These are phyloP conservation scores for Antennarius maculatus DNA, from an alignment of 2,797 vertebrate species.

Conservation along the genomic window DNA sequence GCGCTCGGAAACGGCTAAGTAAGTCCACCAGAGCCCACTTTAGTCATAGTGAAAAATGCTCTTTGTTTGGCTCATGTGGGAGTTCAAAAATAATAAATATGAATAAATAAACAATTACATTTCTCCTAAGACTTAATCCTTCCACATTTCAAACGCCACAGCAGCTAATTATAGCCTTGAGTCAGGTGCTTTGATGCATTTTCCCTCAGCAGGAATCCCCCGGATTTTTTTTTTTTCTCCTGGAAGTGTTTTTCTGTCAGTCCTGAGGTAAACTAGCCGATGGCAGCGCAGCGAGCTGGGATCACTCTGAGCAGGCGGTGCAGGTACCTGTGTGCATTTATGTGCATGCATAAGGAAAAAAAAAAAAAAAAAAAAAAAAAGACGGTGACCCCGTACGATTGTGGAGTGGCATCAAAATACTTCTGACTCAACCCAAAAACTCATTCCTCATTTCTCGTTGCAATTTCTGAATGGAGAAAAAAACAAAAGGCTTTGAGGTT, in stretches of 20 bases:
- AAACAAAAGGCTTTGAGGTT: conserved; percentile 38
- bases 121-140: conserved; percentile 71
- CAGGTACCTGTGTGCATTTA: conserved; percentile 49
- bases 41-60: conserved; percentile 24
- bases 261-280: conserved; percentile 78
- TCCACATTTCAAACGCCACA: conserved; percentile 76
- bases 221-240: conserved; percentile 73
- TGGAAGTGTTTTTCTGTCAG: conserved; percentile 79
- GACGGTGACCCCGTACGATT: conserved; percentile 33
- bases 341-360: conserved; percentile 14
- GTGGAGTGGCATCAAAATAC: conserved; percentile 36
- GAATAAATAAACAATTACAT: conserved; percentile 77
- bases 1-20: conserved; percentile 12
- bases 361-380: no score
- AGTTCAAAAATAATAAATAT: conserved; percentile 68
- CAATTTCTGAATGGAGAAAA: conserved; percentile 50
- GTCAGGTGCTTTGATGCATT: conserved; percentile 81
- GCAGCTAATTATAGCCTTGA: conserved; percentile 83
- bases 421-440: conserved; percentile 26
- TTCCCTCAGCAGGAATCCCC: conserved; percentile 73
- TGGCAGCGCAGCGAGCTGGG: conserved; percentile 72
- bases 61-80: conserved; percentile 37
- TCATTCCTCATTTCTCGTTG: conserved; percentile 28
- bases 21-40: neutral
- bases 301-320: conserved; percentile 58